A percentile compares a stretch with the other conserved stretches of the same genome.
Conservation (phyloP, 2,888 invertebrate species). For the Ormyrus thymus region DNA sequence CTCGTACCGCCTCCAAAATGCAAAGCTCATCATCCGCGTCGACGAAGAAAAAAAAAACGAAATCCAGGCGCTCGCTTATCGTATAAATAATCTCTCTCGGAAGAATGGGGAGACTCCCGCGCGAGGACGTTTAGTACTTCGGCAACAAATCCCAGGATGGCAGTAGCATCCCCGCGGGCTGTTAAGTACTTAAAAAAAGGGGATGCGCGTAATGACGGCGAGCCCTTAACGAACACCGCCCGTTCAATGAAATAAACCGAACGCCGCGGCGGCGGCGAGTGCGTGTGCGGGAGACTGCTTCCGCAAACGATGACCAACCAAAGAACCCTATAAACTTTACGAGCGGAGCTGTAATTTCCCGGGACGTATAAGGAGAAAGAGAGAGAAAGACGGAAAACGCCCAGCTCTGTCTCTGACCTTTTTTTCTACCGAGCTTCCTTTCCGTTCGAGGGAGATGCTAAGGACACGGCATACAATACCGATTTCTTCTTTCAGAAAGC, state of each 20-base stretch:
- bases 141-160: not conserved
- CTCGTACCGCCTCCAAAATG: not conserved
- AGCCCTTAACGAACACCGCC: conserved; percentile 20
- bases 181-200: conserved; percentile 39
- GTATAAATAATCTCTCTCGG: not conserved
- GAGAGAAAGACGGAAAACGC: no score
- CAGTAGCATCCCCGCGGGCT: not conserved
- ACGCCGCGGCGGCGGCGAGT: not conserved
- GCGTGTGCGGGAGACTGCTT: conserved; percentile 4
- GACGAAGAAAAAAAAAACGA: not conserved
- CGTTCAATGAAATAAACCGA: conserved; percentile 44
- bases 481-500: no score
- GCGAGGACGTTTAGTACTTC: not conserved
- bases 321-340: conserved; percentile 61
- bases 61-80: not conserved
- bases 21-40: not conserved
- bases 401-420: no score
- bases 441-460: no score
- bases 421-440: no score
- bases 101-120: no score
- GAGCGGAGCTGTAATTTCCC: conserved; percentile 45
- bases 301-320: conserved; percentile 57
- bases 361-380: not conserved
- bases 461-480: no score
- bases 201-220: conserved; percentile 36